Base-by-base conservation (phyloP, 1,140 invertebrate species). In the Zaprionus ornatus region DNA sequence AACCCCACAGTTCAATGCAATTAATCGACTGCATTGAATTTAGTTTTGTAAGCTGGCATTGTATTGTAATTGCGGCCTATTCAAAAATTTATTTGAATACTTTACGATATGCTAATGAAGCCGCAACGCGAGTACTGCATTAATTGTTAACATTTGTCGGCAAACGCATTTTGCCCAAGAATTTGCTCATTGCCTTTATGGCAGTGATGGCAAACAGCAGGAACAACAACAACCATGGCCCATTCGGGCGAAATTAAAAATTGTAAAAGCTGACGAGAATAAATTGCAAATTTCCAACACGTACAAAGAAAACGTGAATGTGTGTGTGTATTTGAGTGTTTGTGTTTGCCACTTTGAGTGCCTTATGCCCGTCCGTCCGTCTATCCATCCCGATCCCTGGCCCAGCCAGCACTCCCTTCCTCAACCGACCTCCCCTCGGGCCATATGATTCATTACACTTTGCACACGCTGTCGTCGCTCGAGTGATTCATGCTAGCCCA, bases 281-380 rank as follows among this genome's bases (percentile, higher is more conserved):
- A 72, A 79, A 85, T 85, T 85, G 75, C 65, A 76, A 81, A 81
- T 85, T 85, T 76, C 45, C 67, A 67, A 76, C 82, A 86, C 82
- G 80, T 83, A 80, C 73, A 52, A 37, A 61, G 13, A 69, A 64
- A 65, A 19, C 29, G 19, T 61, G 40, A 45, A 60, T 68, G 59
- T 48, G 56, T 59, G 27, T 27, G 17, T 59, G 2, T 32, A 29
- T 57, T 32, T 27, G 42, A 48, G 45, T 65, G 50, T 55, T 40
- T 65, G 63, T 55, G 56, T 45, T 62, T 56, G 25, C 27, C 57
- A 62, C 57, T 37, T 63, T 57, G 68, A 76, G 67, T 72, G 55
- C n/a, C 61, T 37, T 62, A 48, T 50, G 62, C 69, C 45, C 40
- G 35, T 37, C 12, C 35, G 35, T 37, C 35, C 35, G 35, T 37